Base-by-base conservation (phyloP, 2,113 vertebrate species). In the Caretta caretta region DNA sequence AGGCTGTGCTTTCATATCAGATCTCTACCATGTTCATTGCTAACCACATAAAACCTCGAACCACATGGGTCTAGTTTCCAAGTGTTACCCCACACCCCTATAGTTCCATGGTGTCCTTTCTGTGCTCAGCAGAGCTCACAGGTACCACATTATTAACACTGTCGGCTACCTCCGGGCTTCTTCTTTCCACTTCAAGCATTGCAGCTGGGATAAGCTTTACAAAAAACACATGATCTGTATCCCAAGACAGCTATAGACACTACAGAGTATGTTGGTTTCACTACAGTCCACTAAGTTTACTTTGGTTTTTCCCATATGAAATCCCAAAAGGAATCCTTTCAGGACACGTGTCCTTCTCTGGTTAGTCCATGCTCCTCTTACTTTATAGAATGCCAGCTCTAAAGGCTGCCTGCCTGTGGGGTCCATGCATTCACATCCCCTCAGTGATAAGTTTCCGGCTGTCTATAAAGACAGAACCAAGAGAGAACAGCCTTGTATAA, bases 251-350 rank as follows among this genome's bases (percentile, higher is more conserved):
- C 90, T 94, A 97, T 4, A 87, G 49, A 90, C 1, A 24, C 93
- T 93, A 96, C 22, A 2, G 86, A 93, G 84, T 9, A 93, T 93
- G 87, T 90, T 94, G 94, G 56, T 80, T 92, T 76, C 46, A 92
- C 93, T 88, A 95, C 38, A 96, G 93, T 53, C 35, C 54, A 22
- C 90, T 96, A 97, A 95, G 88, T 62, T 83, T 54, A 84, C 97
- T 97, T 97, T 98, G 97, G 96, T 97, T 97, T 95, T 95, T 89
- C n/a, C n/a, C 84, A 42, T 20, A n/a, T 80, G 95, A 93, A 97
- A 97, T 93, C 79, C 78, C 65, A 81, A 59, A 96, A 92, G 86
- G 78, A 92, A 90, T 83, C 93, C 84, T 4, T 89, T 79, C 72
- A 96, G 96, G 93, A 86, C 49, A 14, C 1, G 72, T 90, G 84